phyloP scores from a whole-genome alignment of 2,888 invertebrate genomes.

The Keiferia lycopersicella region DNA sequence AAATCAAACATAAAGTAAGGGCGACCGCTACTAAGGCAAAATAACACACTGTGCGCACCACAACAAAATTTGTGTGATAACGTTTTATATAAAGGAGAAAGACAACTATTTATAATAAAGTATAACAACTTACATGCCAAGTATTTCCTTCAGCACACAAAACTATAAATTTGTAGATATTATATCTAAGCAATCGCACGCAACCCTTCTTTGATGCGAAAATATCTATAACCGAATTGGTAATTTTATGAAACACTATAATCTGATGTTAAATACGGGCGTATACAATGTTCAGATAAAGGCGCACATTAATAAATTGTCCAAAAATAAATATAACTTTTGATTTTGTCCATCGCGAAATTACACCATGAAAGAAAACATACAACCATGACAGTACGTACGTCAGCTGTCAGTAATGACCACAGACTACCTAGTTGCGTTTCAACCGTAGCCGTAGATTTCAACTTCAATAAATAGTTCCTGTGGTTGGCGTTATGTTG shows the following conservation, averaged over 20 bases:
- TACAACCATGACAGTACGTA: not conserved
- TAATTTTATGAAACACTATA: not conserved
- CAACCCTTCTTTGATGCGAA: not conserved
- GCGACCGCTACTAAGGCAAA: too few relatives aligned
- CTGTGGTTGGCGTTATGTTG: too few relatives aligned
- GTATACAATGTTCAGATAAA: not conserved
- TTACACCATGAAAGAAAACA: not conserved
- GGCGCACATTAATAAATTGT: not conserved
- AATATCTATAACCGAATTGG: not conserved
- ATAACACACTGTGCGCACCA: too few relatives aligned
- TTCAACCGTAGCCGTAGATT: too few relatives aligned
- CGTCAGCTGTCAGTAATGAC: too few relatives aligned
- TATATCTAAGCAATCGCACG: not conserved
- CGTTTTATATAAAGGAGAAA: not conserved
- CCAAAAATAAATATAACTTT: not conserved
- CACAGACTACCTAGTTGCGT: too few relatives aligned
- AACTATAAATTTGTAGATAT: not conserved
- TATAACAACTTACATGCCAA: constrained; percentile 22
- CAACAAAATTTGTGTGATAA: not conserved
- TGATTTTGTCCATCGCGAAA: not conserved
- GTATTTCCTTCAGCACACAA: not conserved
- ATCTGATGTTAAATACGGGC: not conserved
- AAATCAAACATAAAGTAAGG: too few relatives aligned
- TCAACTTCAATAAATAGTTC: too few relatives aligned
- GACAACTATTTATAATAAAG: not conserved